A percentile compares a stretch with the other conserved stretches of the same genome.
Conservation (phyloP, 2,888 invertebrate species). For the Dryobotodes eremita region DNA sequence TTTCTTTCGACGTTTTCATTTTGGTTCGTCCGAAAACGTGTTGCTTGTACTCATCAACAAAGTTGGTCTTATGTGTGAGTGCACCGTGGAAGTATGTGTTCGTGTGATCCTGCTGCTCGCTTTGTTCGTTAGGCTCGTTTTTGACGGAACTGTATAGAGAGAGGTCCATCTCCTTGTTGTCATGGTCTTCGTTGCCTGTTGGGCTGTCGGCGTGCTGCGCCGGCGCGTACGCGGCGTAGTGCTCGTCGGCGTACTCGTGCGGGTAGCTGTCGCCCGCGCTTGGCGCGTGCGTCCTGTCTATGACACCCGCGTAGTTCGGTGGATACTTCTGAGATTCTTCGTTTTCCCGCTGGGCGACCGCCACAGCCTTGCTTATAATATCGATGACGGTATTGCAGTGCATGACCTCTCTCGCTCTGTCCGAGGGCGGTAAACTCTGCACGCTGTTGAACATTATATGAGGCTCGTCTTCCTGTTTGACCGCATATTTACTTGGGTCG, state of each 20-base stretch:
- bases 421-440: conserved; percentile 90
- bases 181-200: conserved; percentile 83
- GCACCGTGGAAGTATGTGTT: conserved; percentile 77
- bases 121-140: conserved; percentile 80
- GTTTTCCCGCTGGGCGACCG: conserved; percentile 88
- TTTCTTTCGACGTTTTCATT: conserved; percentile 84
- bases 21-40: conserved; percentile 81
- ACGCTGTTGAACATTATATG: conserved; percentile 91
- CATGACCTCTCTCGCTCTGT: conserved; percentile 89
- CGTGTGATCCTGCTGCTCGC: conserved; percentile 71
- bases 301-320: conserved; percentile 81
- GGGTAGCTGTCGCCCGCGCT: conserved; percentile 75
- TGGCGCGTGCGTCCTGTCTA: conserved; percentile 79
- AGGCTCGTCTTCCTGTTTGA: conserved; percentile 87
- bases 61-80: conserved; percentile 77
- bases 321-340: conserved; percentile 85
- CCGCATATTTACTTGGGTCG: conserved; percentile 87
- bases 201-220: conserved; percentile 81
- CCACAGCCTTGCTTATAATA: conserved; percentile 89
- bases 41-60: conserved; percentile 84
- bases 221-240: conserved; percentile 80
- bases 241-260: conserved; percentile 84
- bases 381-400: conserved; percentile 90
- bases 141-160: conserved; percentile 86
- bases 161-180: conserved; percentile 88